Evolutionary conservation across 2,888 invertebrate genomes (phyloP).

Genomic region (Pseudococcus viburni): DNA sequence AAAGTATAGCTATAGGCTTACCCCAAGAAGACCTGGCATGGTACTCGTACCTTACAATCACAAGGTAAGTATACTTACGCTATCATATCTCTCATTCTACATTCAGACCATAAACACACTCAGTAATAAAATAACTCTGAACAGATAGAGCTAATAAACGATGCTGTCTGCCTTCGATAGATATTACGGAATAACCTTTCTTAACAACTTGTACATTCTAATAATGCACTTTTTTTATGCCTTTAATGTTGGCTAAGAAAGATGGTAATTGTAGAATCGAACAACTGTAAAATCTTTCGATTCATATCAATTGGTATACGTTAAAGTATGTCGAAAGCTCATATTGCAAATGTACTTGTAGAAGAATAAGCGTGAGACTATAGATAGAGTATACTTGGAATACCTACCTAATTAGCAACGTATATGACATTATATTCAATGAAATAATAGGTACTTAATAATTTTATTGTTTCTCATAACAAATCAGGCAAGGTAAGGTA

Average conservation of each 20-base stretch:
- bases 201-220: conserved; percentile 2
- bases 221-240: neutral
- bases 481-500: no score
- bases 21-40: neutral
- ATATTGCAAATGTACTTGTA: neutral
- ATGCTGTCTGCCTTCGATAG: conserved; percentile 30
- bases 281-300: neutral
- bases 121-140: conserved; percentile 24
- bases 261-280: neutral
- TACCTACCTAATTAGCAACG: no score
- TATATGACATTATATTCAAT: no score
- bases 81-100: conserved; percentile 21
- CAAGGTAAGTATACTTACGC: neutral
- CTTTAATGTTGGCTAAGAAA: neutral
- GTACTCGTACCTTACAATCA: neutral
- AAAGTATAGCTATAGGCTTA: neutral
- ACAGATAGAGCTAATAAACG: conserved; percentile 39
- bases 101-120: conserved; percentile 39
- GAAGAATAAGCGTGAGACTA: neutral
- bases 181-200: neutral
- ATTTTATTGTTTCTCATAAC: no score
- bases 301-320: neutral
- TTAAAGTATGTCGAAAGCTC: neutral
- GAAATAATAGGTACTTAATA: no score
- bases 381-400: neutral